phyloP scores from a whole-genome alignment of 2,888 invertebrate genomes.

The Ephialtes manifestator region DNA sequence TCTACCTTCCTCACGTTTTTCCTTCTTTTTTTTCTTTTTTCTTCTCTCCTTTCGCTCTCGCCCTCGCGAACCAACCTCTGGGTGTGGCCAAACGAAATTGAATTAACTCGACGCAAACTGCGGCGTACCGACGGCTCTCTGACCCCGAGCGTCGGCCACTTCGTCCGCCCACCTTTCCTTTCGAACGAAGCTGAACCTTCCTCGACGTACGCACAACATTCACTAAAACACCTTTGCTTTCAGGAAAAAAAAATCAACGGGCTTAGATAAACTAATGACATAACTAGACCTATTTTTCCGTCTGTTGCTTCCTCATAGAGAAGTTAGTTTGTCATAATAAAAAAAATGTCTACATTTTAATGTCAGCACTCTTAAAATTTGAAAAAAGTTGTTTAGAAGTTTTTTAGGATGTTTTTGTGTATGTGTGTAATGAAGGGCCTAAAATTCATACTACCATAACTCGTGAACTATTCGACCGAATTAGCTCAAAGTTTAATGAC shows the following conservation, averaged over 20 bases:
- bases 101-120: slow-evolving; percentile 71
- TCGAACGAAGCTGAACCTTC: not conserved
- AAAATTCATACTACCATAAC: too few species aligned
- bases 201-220: not conserved
- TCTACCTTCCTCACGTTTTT: not conserved
- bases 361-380: not conserved
- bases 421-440: too few species aligned
- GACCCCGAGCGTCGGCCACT: slow-evolving; percentile 39
- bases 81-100: slow-evolving; percentile 70
- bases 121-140: slow-evolving; percentile 40
- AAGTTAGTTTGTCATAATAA: too few species aligned
- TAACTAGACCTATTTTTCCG: too few species aligned
- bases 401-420: too few species aligned
- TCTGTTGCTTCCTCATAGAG: too few species aligned
- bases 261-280: too few species aligned
- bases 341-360: too few species aligned
- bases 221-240: not conserved
- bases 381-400: too few species aligned
- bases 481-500: too few species aligned
- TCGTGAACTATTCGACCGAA: too few species aligned
- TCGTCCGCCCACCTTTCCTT: not conserved
- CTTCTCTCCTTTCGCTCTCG: not conserved
- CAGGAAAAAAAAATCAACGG: not conserved
- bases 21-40: too few species aligned
- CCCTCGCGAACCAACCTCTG: slow-evolving; percentile 42